Evolutionary conservation across 2,888 invertebrate genomes (phyloP).

Genomic region (Drosophila borealis): DNA sequence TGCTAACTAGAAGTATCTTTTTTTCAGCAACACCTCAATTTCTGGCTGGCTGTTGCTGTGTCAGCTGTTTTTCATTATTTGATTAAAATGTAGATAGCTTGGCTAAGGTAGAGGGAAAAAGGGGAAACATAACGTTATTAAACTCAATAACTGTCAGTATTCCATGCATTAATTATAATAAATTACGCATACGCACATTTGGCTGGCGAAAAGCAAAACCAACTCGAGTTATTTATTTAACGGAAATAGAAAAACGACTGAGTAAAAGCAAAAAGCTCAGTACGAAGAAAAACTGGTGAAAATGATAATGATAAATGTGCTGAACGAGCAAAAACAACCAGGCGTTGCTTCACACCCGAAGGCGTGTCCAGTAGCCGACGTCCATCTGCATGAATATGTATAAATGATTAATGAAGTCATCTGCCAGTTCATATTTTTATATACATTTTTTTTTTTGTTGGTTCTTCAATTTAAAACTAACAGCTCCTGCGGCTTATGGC

Average conservation of each 20-base stretch:
- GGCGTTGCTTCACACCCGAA: slow-evolving; percentile 7
- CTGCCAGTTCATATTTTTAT: slow-evolving; percentile 7
- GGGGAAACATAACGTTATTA: slow-evolving; percentile 56
- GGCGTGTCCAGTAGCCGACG: slow-evolving; percentile 23
- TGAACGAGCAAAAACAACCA: slow-evolving; percentile 10
- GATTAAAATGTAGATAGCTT: slow-evolving; percentile 67
- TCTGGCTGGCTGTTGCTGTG: slow-evolving; percentile 18
- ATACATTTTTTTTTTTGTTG: not conserved
- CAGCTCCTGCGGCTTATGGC: slow-evolving; percentile 22
- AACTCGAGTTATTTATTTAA: slow-evolving; percentile 33
- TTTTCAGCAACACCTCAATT: slow-evolving; percentile 15
- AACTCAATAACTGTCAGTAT: slow-evolving; percentile 70
- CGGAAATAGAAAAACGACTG: slow-evolving; percentile 61
- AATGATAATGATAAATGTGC: slow-evolving; percentile 75
- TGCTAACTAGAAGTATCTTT: slow-evolving; percentile 28
- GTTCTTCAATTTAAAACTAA: slow-evolving; percentile 17
- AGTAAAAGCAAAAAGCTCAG: slow-evolving; percentile 17
- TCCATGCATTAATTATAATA: slow-evolving; percentile 72
- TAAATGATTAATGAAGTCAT: slow-evolving; percentile 72
- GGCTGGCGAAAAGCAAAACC: slow-evolving; percentile 23
- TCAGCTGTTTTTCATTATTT: slow-evolving; percentile 51
- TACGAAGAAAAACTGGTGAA: slow-evolving; percentile 51
- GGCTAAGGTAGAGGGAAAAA: not conserved
- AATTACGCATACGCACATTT: slow-evolving; percentile 58
- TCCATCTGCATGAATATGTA: slow-evolving; percentile 64